Evolutionary conservation across 2,113 vertebrate species (phyloP), one percentile per base, ranked within the genome.

Genomic region (Lepisosteus oculatus): DNA sequence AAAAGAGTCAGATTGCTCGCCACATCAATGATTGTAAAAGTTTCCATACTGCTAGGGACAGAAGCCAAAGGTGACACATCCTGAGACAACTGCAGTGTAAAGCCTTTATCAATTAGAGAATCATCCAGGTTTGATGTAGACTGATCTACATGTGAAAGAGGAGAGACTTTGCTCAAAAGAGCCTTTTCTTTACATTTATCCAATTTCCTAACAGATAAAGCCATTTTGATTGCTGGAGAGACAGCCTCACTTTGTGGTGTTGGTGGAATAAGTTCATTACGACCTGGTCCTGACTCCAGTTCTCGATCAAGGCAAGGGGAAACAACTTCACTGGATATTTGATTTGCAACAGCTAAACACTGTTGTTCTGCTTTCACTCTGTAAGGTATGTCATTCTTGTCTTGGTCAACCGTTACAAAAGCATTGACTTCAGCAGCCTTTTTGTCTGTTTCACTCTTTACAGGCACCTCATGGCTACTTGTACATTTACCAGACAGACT

Each of bases 1-100:
- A 99, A 99, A 57, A 99, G 95, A 55, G 68, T 71, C 73, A 82
- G 87, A 81, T 98, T 78, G 0, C 96, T 95, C 41, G 94, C 96
- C 73, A 99, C 96, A 42, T 99, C 97, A 66, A 99, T 94, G 78
- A 99, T 94, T 55, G 92, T 86, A 79, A 99, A 95, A 29, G 70
- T 77, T 65, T 93, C 92, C 1, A 88, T 80, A 81, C 85, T 93
- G 82, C 84, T 86, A 4, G 91, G 83, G 59, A 79, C 14, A 67
- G 79, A 67, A 44, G 76, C 78, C 4, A 81, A 78, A 1, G 85
- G 84, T 0, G 80, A 86, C 3, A 70, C 77, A 71, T 94, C 90
- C 84, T 94, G 93, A 76, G 93, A 95, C 1, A 95, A 84, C 68
- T 92, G 92, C 42, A 92, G 84, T 7, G 84, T 86, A 84, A 95